Conservation (phyloP, 2,113 vertebrate genomes). For the Peucedramus taeniatus region DNA sequence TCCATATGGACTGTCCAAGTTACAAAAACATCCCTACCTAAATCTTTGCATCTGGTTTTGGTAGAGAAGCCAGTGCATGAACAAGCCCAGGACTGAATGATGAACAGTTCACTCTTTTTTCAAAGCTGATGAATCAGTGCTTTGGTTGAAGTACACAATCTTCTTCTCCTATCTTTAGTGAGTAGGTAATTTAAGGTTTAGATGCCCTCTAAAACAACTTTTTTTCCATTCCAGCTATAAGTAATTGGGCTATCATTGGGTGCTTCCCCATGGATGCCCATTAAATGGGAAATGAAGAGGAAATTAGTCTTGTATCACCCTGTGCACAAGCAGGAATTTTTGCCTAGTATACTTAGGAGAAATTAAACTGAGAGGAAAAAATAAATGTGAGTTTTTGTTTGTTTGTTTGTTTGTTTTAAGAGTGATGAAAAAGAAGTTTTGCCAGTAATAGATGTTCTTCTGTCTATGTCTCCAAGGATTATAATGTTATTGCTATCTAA, state of each 20-base stretch:
- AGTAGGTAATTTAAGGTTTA: neutral
- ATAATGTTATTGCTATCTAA: constrained; percentile 25
- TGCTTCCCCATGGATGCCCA: neutral
- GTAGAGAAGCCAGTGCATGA: neutral
- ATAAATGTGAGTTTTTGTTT: neutral
- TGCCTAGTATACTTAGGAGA: neutral
- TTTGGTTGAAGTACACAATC: neutral
- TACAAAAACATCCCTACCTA: neutral
- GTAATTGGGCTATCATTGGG: neutral
- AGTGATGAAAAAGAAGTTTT: neutral
- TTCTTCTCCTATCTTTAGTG: neutral
- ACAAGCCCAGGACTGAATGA: neutral
- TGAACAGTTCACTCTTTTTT: neutral
- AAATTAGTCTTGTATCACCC: neutral
- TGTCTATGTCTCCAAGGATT: neutral
- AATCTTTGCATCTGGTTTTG: neutral
- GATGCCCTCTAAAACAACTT: neutral
- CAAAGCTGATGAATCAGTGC: neutral
- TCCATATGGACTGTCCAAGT: neutral
- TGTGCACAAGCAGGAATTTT: neutral
- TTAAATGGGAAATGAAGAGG: neutral
- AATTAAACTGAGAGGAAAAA: neutral
- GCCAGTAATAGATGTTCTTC: neutral
- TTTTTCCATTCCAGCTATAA: neutral
- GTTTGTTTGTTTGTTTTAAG: neutral